Conservation (phyloP, 2,797 vertebrate species). For the Gallinago nigripennis region DNA sequence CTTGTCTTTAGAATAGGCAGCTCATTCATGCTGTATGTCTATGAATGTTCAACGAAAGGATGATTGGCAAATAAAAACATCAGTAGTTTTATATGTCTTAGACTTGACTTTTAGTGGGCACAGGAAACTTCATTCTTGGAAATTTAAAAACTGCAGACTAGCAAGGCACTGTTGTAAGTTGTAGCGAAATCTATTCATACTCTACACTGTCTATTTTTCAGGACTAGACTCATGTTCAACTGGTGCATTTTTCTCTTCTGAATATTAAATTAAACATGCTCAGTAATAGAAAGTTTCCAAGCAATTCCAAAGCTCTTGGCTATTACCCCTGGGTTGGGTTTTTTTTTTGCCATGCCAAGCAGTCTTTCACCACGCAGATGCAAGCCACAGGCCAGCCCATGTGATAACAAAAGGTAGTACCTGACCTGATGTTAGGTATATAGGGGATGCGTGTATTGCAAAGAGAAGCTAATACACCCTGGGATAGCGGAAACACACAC, state of each 20-base stretch:
- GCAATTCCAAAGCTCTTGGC: slow-evolving; percentile 65
- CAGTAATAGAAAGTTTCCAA: slow-evolving; percentile 76
- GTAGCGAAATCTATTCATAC: background rate
- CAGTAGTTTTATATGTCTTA: background rate
- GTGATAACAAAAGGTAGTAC: slow-evolving; percentile 71
- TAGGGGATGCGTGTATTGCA: slow-evolving; percentile 72
- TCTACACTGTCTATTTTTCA: background rate
- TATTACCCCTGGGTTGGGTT: background rate
- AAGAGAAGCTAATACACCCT: slow-evolving; percentile 82
- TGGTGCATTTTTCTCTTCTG: slow-evolving; percentile 57
- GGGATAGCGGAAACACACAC: slow-evolving; percentile 83
- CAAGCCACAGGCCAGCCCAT: slow-evolving; percentile 78
- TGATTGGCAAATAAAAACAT: background rate
- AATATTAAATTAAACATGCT: slow-evolving; percentile 74
- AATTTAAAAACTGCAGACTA: background rate
- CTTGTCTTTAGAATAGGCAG: background rate
- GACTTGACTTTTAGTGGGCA: background rate
- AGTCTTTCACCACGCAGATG: slow-evolving; percentile 78
- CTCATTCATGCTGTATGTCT: background rate
- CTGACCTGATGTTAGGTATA: slow-evolving; percentile 77
- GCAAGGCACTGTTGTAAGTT: background rate
- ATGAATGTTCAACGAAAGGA: background rate
- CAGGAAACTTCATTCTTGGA: background rate
- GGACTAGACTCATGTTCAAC: background rate
- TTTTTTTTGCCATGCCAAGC: slow-evolving; percentile 76